Base-by-base conservation (phyloP, 2,888 invertebrate species). In the Ephialtes manifestator region DNA sequence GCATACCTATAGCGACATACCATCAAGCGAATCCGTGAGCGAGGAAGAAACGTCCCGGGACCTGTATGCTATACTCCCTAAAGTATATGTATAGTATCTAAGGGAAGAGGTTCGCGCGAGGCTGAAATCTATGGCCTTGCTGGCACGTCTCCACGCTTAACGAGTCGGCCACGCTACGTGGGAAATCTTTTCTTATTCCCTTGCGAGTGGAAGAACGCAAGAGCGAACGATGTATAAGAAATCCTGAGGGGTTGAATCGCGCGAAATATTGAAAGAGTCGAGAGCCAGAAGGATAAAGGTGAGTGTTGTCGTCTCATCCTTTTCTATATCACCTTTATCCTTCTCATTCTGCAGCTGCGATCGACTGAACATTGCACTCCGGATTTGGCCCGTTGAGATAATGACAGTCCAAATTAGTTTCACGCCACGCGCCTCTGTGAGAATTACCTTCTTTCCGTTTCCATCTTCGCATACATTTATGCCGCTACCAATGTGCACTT, bases 341-440 rank as follows among this genome's bases (percentile, higher is more conserved):
- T 63, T 51, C 65, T 87, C 70, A 48, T 51, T 28, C 51, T 63
- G 11, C 18, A 18, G 24, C 13, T 1, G 24, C 24, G 2, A 24
- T 13, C 24, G 10, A 10, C 10, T 55, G 58, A 72, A 76, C 71
- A 67, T 80, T 77, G 77, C 58, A 13, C 43, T 31, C 67, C 58
- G 31, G 15, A 15, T n/a, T 31, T 4, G 60, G 4, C 31, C 43
- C 70, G 71, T 80, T 68, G 78, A 55, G 75, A 53, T 85, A 83
- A 87, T 83, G 84, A 87, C 85, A 84, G 81, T 70, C 85, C 83
- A 87, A 87, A 87, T 87, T 87, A 87, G 85, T 87, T 87, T 85
- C 76, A 60, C 70, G 55, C 75, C 72, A 20, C 58, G 55, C 35
- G 77, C 35, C 51, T 31, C 18, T 55, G 53, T 28, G 46, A 77